phyloP scores from a whole-genome alignment of 2,888 invertebrate genomes.

The Bimastos eiseni region DNA sequence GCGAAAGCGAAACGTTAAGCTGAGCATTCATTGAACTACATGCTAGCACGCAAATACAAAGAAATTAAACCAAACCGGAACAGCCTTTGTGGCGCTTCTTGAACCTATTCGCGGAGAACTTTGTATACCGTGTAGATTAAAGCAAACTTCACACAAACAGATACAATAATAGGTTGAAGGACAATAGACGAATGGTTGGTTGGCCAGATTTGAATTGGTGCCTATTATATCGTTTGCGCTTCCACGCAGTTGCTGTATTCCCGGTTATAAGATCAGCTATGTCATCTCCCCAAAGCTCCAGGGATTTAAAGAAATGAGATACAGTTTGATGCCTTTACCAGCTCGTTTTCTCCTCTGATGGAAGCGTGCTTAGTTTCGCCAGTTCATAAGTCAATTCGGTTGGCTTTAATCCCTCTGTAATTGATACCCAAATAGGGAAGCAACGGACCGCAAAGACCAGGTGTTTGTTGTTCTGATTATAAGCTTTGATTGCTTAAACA shows the following conservation, averaged over 20 bases:
- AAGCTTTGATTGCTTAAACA: neutral
- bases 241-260: neutral
- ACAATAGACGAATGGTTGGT: neutral
- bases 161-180: neutral
- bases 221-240: conserved; percentile 1
- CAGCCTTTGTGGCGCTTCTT: neutral
- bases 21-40: neutral
- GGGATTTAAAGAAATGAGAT: neutral
- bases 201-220: neutral
- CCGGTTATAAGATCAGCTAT: too few relatives aligned
- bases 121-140: neutral
- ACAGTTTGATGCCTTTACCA: neutral
- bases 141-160: neutral
- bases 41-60: neutral
- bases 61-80: neutral
- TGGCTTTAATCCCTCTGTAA: neutral
- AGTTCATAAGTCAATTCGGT: neutral
- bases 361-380: neutral
- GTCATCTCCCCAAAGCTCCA: neutral
- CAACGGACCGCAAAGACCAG: neutral
- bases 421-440: neutral
- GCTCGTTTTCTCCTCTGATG: neutral
- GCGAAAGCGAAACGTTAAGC: neutral
- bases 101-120: neutral
- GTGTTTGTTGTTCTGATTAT: neutral